Evolutionary conservation across 2,113 vertebrate genomes (phyloP).

Genomic region (Seriola dumerili): DNA sequence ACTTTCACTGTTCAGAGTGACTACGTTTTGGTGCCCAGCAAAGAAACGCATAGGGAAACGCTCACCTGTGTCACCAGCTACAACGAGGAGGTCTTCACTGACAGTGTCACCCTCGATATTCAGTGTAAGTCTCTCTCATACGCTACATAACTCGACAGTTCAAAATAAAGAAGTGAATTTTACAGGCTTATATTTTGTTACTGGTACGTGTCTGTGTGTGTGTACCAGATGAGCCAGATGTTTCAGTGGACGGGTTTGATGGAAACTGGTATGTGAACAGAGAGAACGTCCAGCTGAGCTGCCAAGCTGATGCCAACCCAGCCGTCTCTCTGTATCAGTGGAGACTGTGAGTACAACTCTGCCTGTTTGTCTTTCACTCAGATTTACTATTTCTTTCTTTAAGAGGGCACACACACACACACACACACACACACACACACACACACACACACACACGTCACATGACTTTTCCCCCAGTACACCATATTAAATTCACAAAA

Average conservation of each 20-base stretch:
- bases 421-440: too few species aligned
- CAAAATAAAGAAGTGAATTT: not conserved
- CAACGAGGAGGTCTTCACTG: slow-evolving; percentile 89
- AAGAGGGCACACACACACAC: not conserved
- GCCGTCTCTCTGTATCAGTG: slow-evolving; percentile 92
- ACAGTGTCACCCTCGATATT: slow-evolving; percentile 92
- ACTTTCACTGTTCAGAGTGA: slow-evolving; percentile 95
- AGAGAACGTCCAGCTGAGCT: slow-evolving; percentile 92
- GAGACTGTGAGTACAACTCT: slow-evolving; percentile 89
- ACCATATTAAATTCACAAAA: not conserved
- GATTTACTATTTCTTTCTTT: not conserved
- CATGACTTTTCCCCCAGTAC: not conserved
- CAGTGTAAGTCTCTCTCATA: slow-evolving; percentile 88
- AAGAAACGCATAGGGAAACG: slow-evolving; percentile 89
- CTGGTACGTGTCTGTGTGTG: slow-evolving; percentile 13
- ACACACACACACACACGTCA: not conserved
- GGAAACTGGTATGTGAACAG: slow-evolving; percentile 97
- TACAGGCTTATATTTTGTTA: not conserved
- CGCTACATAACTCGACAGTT: not conserved
- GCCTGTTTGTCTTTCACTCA: not conserved
- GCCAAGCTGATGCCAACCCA: slow-evolving; percentile 94
- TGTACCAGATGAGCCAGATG: slow-evolving; percentile 92
- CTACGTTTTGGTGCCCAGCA: slow-evolving; percentile 91
- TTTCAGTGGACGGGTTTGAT: slow-evolving; percentile 94
- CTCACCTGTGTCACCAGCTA: slow-evolving; percentile 94